These are phyloP conservation scores for Leptocoma aspasia DNA, from an alignment of 2,113 vertebrate species.

Conservation along the genomic window DNA sequence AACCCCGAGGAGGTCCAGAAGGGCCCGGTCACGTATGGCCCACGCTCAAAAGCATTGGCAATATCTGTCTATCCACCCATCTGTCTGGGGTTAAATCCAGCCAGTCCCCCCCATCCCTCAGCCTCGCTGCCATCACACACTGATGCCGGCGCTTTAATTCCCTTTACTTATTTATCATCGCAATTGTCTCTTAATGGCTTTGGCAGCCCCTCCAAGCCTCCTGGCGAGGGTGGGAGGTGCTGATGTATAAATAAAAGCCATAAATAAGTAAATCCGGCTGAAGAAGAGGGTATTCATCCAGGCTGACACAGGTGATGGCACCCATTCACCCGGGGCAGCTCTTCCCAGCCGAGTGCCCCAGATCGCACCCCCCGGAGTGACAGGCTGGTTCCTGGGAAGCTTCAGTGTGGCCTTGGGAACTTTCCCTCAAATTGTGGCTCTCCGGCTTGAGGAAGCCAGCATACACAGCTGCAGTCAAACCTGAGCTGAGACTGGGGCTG, in stretches of 20 bases:
- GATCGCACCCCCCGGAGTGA: neutral
- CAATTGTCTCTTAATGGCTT: conserved; percentile 54
- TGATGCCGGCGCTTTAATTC: neutral
- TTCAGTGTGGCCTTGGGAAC: neutral
- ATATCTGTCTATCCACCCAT: neutral
- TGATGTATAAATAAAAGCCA: neutral
- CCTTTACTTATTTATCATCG: conserved; percentile 22
- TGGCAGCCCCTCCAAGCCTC: neutral
- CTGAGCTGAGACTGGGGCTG: neutral
- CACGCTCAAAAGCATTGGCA: neutral
- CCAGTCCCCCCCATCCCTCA: neutral
- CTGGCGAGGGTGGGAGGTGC: neutral
- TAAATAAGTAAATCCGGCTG: neutral
- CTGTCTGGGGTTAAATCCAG: neutral
- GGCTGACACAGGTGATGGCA: neutral
- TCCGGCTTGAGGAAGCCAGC: neutral
- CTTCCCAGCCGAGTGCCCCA: neutral
- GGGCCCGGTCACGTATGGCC: fast-evolving
- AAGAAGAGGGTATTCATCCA: neutral
- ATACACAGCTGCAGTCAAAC: neutral
- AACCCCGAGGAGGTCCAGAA: neutral
- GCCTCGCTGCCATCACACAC: neutral
- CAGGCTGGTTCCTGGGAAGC: neutral
- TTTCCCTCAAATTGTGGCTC: neutral
- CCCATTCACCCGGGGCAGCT: neutral